Evolutionary conservation across 2,888 invertebrate species (phyloP).

Genomic region (Sthenelais limicola): DNA sequence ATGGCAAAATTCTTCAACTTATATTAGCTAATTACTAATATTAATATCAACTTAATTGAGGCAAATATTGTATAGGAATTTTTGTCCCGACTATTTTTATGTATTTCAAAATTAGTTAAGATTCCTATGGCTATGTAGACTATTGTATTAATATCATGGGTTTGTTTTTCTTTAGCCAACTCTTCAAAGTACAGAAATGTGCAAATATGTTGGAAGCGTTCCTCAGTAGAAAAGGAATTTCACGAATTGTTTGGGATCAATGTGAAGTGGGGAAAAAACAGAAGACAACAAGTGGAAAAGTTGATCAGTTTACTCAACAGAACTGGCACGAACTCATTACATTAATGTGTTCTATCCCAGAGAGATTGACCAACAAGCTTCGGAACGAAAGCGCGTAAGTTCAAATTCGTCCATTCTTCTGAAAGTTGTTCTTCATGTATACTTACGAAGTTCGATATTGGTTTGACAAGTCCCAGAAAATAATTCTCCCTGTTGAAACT

Average conservation of each 20-base stretch:
- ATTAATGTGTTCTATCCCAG: conserved; percentile 58
- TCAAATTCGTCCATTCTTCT: neutral
- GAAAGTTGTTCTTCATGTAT: too few relatives aligned
- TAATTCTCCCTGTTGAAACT: too few relatives aligned
- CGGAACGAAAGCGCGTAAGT: conserved; percentile 61
- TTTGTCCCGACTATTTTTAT: too few relatives aligned
- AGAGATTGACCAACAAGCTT: conserved; percentile 61
- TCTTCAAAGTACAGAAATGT: conserved; percentile 32
- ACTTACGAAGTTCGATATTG: too few relatives aligned
- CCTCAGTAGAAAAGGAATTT: conserved; percentile 2
- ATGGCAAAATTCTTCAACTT: too few relatives aligned
- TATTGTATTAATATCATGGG: too few relatives aligned
- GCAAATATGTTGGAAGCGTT: conserved; percentile 38
- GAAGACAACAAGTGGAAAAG: neutral
- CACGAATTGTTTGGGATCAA: conserved; percentile 2
- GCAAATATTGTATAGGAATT: too few relatives aligned
- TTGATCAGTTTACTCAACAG: neutral
- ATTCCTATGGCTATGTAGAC: too few relatives aligned
- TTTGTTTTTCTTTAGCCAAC: conserved; percentile 18
- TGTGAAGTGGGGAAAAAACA: conserved; percentile 12
- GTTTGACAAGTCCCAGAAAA: too few relatives aligned
- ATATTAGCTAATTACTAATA: too few relatives aligned
- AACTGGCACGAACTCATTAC: conserved; percentile 56
- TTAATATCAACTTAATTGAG: too few relatives aligned
- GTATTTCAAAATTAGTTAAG: too few relatives aligned